Percentiles rank a stretch among this genome's conserved stretches.
Evolutionary conservation across 2,113 vertebrate species (phyloP).

Genomic region (Coptodon rendalli): DNA sequence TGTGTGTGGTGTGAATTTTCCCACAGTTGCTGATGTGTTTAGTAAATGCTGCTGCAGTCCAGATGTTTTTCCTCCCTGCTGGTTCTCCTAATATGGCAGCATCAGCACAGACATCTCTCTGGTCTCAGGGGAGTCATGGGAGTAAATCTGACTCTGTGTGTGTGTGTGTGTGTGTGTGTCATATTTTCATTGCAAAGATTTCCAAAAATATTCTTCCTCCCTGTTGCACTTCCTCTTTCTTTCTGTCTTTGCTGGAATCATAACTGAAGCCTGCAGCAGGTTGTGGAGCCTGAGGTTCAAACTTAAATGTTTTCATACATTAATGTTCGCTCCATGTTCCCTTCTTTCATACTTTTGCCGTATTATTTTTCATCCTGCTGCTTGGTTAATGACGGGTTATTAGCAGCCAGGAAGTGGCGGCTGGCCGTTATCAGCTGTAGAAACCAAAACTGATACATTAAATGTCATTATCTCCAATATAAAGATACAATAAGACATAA

Average conservation of each 20-base stretch:
- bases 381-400: not conserved
- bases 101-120: not conserved
- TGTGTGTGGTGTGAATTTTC: not conserved
- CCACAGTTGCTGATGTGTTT: not conserved
- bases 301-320: not conserved
- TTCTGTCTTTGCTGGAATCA: not conserved
- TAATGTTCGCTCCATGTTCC: not conserved
- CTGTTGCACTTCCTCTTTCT: not conserved
- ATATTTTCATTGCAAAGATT: not conserved
- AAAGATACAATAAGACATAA: not conserved
- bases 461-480: accelerated
- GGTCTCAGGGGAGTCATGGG: not conserved
- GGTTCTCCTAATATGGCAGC: constrained; percentile 11
- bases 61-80: constrained; percentile 3
- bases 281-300: not conserved
- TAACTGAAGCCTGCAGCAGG: not conserved
- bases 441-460: not conserved
- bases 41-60: not conserved
- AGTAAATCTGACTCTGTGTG: not conserved
- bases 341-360: not conserved
- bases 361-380: not conserved
- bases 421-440: not conserved
- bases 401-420: accelerated
- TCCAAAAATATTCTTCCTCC: not conserved
- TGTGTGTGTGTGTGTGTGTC: not conserved